Base-by-base conservation (phyloP, 2,113 vertebrate genomes). In the Pagrus major region DNA sequence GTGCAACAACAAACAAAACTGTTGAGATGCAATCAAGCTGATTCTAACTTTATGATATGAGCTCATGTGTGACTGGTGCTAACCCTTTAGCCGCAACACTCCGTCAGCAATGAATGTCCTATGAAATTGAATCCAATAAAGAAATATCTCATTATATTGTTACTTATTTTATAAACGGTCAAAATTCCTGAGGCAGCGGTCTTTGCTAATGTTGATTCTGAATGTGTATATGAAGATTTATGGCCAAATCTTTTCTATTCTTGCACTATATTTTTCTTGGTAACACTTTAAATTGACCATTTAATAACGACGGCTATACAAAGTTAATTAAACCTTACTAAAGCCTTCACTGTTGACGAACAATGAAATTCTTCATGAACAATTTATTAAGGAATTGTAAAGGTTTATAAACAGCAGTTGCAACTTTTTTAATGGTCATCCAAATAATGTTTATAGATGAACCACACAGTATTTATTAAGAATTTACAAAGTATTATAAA, bases 1-100 rank as follows among this genome's bases (percentile, higher is more conserved):
- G 59, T 1, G 4, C 20, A 61, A 75, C 77, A 86, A 85, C 84
- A 88, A 90, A 85, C 72, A 78, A 68, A 83, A 46, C 54, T 54
- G 71, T 71, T 76, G 56, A 67, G 71, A 70, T 52, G 72, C 69
- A 87, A 56, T 81, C 35, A 74, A 84, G 68, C n/a, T 25, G n/a
- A 68, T 71, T 63, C 39, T 37, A 35, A 46, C 42, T 39, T 54
- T 54, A 44, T 31, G 29, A 55, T 23, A 31, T 10, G 12, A 11
- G 42, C 21, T 61, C n/a, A 54, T 14, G 18, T 31, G 29, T 6
- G 15, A 27, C 18, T 39, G 35, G 31, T 51, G 37, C 14, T 6
- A 23, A 46, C 15, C 31, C 46, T 46, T 41, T 2, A 25, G 41
- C 42, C 7, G 31, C 4, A 23, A 67, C 37, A 35, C 18, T 39